Evolutionary conservation across 2,797 vertebrate genomes (phyloP).

Genomic region (Fringilla coelebs): DNA sequence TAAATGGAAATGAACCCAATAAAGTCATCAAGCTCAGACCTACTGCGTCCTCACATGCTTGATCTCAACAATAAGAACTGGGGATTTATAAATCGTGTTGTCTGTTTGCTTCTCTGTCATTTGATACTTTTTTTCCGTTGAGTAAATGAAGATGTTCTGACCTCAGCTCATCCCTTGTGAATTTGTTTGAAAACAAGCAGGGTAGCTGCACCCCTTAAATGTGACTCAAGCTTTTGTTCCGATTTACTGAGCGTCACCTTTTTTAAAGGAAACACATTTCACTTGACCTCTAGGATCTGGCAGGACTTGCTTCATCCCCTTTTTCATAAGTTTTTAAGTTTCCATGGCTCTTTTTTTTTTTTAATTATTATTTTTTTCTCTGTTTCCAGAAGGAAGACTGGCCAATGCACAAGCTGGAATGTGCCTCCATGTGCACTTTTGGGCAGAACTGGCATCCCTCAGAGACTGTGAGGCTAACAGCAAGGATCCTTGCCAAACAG

Average conservation of each 20-base stretch:
- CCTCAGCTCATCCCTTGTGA: constrained; percentile 19
- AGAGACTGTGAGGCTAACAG: constrained; percentile 87
- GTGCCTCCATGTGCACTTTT: constrained; percentile 86
- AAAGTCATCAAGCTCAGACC: constrained; percentile 44
- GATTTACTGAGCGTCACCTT: constrained; percentile 15
- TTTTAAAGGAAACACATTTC: constrained; percentile 74
- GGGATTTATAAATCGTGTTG: constrained; percentile 43
- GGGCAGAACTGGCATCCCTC: constrained; percentile 92
- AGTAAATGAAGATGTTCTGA: constrained; percentile 39
- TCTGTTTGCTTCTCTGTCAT: constrained; percentile 32
- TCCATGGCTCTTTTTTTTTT: not conserved
- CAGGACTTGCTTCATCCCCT: constrained; percentile 35
- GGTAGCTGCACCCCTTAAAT: constrained; percentile 6
- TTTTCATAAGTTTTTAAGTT: constrained; percentile 12
- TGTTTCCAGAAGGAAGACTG: constrained; percentile 88
- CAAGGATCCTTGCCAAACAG: constrained; percentile 90
- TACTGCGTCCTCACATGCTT: not conserved
- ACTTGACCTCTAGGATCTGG: constrained; percentile 48
- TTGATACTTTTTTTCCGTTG: not conserved
- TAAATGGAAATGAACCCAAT: constrained; percentile 54
- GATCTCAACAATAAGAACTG: constrained; percentile 44
- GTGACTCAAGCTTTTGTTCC: constrained; percentile 43
- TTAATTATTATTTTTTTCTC: not conserved
- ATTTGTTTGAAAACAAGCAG: constrained; percentile 21
- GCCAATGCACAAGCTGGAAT: constrained; percentile 96